Conservation (phyloP, 2,888 invertebrate species). For the Drosophila rellima region DNA sequence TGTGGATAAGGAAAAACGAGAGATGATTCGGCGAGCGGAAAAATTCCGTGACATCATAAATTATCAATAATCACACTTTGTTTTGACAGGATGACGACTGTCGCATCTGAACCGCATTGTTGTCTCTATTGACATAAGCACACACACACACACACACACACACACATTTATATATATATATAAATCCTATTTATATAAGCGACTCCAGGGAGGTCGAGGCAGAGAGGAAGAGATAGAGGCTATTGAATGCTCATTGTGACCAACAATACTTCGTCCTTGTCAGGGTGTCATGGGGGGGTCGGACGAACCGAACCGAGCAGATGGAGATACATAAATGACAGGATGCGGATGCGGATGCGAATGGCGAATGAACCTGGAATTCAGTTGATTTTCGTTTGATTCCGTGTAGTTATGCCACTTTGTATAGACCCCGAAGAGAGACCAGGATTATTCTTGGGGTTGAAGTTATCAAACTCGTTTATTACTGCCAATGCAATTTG, state of each 20-base stretch:
- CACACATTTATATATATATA: slow-evolving; percentile 1
- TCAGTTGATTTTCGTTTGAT: slow-evolving; percentile 56
- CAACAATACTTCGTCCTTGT: slow-evolving; percentile 63
- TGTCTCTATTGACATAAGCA: slow-evolving; percentile 66
- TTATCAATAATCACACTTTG: slow-evolving; percentile 86
- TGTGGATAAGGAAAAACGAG: slow-evolving; percentile 1
- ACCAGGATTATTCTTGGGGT: slow-evolving; percentile 4
- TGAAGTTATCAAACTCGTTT: slow-evolving; percentile 21
- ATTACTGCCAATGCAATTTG: slow-evolving; percentile 27
- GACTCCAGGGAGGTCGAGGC: slow-evolving; percentile 10
- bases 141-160: slow-evolving; percentile 4
- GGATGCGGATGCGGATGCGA: slow-evolving; percentile 60
- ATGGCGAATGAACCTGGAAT: slow-evolving; percentile 48
- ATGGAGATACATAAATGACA: slow-evolving; percentile 71
- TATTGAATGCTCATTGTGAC: slow-evolving; percentile 78
- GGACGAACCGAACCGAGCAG: background rate
- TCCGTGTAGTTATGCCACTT: slow-evolving; percentile 54
- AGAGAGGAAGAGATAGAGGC: slow-evolving; percentile 8
- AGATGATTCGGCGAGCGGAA: slow-evolving; percentile 42
- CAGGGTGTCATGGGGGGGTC: slow-evolving; percentile 3
- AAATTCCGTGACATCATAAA: slow-evolving; percentile 85
- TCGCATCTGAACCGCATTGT: slow-evolving; percentile 78
- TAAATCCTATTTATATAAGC: background rate
- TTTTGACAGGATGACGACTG: slow-evolving; percentile 85
- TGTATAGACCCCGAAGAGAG: slow-evolving; percentile 5